Evolutionary conservation across 2,113 vertebrate genomes (phyloP), one percentile per base, ranked within the genome.

Genomic region (Hipposideros armiger): DNA sequence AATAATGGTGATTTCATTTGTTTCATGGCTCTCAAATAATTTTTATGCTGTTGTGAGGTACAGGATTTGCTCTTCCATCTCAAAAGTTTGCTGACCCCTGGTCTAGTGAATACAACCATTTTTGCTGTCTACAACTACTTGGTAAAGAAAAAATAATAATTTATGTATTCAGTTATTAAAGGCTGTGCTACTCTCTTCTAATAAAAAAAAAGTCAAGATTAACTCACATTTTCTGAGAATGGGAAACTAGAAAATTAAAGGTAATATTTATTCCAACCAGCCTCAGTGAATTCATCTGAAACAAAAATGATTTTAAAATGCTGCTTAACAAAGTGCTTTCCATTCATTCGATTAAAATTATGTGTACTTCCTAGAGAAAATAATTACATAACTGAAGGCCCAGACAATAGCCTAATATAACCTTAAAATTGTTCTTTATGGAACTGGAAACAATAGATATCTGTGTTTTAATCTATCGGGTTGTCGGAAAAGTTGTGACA

Each of bases 201-300:
- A 82, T 58, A 24, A 86, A 91, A 32, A 69, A 16, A n/a, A 90
- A 94, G 32, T 45, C 9, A 66, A 83, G 60, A 28, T 32, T 76
- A 70, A 66, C 24, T 36, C 56, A 66, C 0, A 1, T 62, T 85
- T 93, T 82, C 67, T 77, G 85, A 97, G 14, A 20, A 73, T 66
- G 0, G 54, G 4, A 80, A 98, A 94, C 22, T 91, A 6, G 28
- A 96, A 95, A 93, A 67, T 56, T 91, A 95, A 94, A 88, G 28
- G 4, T 77, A 96, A 97, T 95, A 80, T 91, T 95, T 96, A 4
- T 96, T 97, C 94, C 36, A 82, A 84, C 36, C 42, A 96, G 14
- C 0, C 1, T 84, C 19, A 96, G 40, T 10, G 40, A 77, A 96
- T 81, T 70, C 94, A 93, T 85, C 16, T 87, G 11, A 97, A 97